Base-by-base conservation (phyloP, 2,797 vertebrate genomes). In the Neosalanx taihuensis region DNA sequence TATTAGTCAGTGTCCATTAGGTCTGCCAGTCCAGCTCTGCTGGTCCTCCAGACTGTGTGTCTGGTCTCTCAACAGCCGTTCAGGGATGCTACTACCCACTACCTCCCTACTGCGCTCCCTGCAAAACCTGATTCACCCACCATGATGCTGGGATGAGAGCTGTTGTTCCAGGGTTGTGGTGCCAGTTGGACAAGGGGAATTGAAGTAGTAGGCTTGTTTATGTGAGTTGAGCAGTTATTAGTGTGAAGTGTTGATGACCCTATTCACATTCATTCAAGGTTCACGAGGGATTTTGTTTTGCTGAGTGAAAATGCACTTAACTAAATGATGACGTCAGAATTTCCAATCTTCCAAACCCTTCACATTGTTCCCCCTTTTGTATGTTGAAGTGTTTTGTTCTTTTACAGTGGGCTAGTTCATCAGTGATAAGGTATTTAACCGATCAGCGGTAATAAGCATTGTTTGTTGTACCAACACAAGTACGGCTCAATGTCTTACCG, bases 1-100 rank as follows among this genome's bases (percentile, higher is more conserved):
- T 57, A 72, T 87, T 88, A n/a, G 51, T 62, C 72, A 59, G 79
- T 80, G 67, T 79, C 64, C 58, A 56, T 69, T 65, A 79, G 75
- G 61, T 62, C 76, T 68, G 65, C 66, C 4, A 46, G 10, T 37
- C n/a, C 73, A 69, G 35, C 33, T 70, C 26, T 26, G n/a, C 63
- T 61, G 73, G 26, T 64, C 29, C 59, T 30, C 7, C 53, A 9
- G 31, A 6, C 18, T 46, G 18, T 31, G 70, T 51, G 71, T 2
- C 6, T 30, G 64, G 67, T 69, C 63, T 29, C 56, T 46, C 49
- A 26, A 79, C 76, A 72, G 63, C 71, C 68, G 69, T 75, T 79
- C 20, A 58, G 71, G 66, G 68, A 64, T 41, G 56, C 71, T 71
- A 69, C 13, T 18, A 30, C 29, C 73, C 68, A 68, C 6, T 67